Evolutionary conservation across 2,888 invertebrate species (phyloP).

Genomic region (Nasonovia ribisnigri): DNA sequence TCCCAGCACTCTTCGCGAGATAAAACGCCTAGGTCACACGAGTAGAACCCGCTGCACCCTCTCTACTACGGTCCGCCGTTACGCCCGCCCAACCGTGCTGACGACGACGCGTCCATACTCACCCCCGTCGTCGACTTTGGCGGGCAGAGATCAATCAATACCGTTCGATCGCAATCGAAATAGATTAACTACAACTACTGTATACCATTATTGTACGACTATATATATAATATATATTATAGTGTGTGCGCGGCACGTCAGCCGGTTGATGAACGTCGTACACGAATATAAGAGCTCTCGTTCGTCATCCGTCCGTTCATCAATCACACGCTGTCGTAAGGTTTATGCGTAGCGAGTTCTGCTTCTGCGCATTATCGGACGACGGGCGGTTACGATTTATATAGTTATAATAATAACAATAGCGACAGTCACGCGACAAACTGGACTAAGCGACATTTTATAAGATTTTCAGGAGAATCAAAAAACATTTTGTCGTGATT

Average conservation of each 20-base stretch:
- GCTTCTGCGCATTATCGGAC: not conserved
- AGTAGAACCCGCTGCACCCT: not conserved
- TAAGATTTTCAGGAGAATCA: not conserved
- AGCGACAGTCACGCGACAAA: not conserved
- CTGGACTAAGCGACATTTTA: not conserved
- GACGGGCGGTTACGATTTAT: not conserved
- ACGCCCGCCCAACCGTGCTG: not conserved
- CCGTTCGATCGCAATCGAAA: conserved; percentile 13
- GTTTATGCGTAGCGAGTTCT: not conserved
- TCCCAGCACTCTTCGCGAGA: not conserved
- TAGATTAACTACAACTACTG: conserved; percentile 12
- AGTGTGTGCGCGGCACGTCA: not conserved
- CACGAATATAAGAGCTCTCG: not conserved
- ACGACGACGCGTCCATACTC: not conserved
- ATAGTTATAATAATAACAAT: not conserved
- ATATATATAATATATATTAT: not conserved
- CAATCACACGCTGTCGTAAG: not conserved
- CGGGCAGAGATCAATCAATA: conserved; percentile 29
- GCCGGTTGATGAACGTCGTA: not conserved
- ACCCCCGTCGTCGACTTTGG: not conserved
- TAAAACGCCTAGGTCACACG: not conserved
- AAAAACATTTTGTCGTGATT: not conserved
- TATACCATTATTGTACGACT: not conserved
- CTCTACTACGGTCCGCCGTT: not conserved
- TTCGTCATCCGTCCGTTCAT: not conserved